Evolutionary conservation across 2,113 vertebrate genomes (phyloP), one percentile per base, ranked within the genome.

Genomic region (Sprattus sprattus): DNA sequence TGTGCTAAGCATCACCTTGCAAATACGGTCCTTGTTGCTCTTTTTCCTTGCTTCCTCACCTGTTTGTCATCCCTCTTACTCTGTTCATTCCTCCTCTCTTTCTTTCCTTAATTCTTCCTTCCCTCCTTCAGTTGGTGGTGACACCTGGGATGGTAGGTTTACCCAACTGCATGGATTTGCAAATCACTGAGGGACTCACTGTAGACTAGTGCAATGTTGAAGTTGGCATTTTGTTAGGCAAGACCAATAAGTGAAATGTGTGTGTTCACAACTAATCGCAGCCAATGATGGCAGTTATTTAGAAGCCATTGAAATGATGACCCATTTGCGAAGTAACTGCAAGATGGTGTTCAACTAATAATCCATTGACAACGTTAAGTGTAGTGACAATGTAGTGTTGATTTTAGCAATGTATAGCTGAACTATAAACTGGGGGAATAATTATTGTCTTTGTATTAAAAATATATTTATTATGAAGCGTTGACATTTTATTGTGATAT

Each of bases 131-230:
- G 97, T 96, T 95, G 96, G 95, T 91, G 96, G 96, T 92, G 96
- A 97, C 90, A 96, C 95, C 92, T 97, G 97, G 96, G 96, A 97
- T 94, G 97, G 97, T 97, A 97, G 88, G 96, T 97, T 44, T 89
- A 81, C 20, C 88, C 82, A 82, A n/a, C 47, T 88, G 92, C 91
- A 88, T 92, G 87, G 91, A 92, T 90, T 92, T 91, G 91, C 86
- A 90, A 89, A 78, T 78, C 71, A 78, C 28, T 15, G 71, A 32
- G 28, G 75, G 11, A 28, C 46, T 85, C 18, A 52, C 60, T 54
- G 64, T 83, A 45, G 82, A 83, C 57, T n/a, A 45, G 28, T 28
- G 64, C 64, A 13, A 13, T 39, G 28, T 39, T 78, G 13, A 78
- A 13, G 28, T 3, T 28, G 25, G 64, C 64, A 3, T 1, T 64